These are phyloP conservation scores for Rhinophrynus dorsalis DNA, from an alignment of 2,797 vertebrate genomes.

Conservation along the genomic window DNA sequence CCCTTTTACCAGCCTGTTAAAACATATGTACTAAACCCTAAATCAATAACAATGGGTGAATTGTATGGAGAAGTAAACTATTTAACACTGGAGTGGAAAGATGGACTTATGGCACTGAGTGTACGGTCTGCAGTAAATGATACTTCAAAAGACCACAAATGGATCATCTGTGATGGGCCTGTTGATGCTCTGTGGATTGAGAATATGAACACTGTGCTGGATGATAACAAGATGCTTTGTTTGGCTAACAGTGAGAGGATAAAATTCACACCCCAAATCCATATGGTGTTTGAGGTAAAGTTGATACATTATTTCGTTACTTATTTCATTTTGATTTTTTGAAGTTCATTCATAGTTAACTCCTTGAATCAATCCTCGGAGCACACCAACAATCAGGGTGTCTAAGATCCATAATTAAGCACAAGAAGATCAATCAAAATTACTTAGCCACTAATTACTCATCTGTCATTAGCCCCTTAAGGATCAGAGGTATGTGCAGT, in stretches of 20 bases:
- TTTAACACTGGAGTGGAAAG: slow-evolving; percentile 84
- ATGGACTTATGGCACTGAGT: slow-evolving; percentile 84
- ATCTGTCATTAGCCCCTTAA: too few relatives aligned
- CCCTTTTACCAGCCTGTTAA: slow-evolving; percentile 80
- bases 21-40: slow-evolving; percentile 83
- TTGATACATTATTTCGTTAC: too few relatives aligned
- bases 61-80: slow-evolving; percentile 78
- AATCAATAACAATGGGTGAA: slow-evolving; percentile 87
- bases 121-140: slow-evolving; percentile 79
- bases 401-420: too few relatives aligned
- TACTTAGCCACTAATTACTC: too few relatives aligned
- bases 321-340: too few relatives aligned
- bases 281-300: slow-evolving; percentile 87
- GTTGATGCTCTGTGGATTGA: slow-evolving; percentile 90
- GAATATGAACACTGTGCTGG: slow-evolving; percentile 89
- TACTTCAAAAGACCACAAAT: slow-evolving; percentile 78
- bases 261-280: slow-evolving; percentile 84
- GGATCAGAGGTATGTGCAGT: too few relatives aligned
- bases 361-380: too few relatives aligned
- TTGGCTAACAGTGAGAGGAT: slow-evolving; percentile 88
- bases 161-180: slow-evolving; percentile 85
- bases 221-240: slow-evolving; percentile 91
- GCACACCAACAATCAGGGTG: too few relatives aligned
- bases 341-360: too few relatives aligned
- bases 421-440: too few relatives aligned